These are phyloP conservation scores for Sander lucioperca DNA, from an alignment of 2,113 vertebrate species.

Conservation along the genomic window DNA sequence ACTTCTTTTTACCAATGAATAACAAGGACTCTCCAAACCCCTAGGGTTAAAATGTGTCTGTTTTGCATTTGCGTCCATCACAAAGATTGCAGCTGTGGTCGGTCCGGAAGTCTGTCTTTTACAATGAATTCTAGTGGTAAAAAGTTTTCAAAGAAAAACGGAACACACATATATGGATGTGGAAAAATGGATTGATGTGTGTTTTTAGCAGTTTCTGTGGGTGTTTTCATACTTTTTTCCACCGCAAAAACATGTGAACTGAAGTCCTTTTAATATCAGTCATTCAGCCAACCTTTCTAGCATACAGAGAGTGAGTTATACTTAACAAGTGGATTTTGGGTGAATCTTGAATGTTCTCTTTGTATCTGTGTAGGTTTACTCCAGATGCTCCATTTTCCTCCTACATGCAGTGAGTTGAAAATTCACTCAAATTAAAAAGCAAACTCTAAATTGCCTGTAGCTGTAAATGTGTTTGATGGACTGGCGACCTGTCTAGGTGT, in stretches of 20 bases:
- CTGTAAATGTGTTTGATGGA: constrained; percentile 2
- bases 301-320: not conserved
- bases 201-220: not conserved
- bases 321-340: not conserved
- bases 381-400: constrained; percentile 6
- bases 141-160: not conserved
- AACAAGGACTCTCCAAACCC: not conserved
- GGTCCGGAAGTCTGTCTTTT: not conserved
- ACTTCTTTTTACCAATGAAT: not conserved
- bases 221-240: not conserved
- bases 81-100: not conserved
- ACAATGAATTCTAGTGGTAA: not conserved
- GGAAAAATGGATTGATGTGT: not conserved
- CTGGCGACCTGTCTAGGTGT: not conserved
- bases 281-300: not conserved
- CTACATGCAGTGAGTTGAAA: not conserved
- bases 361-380: constrained; percentile 14
- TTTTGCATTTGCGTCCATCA: not conserved
- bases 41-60: not conserved
- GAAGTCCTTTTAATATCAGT: constrained; percentile 10
- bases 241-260: not conserved
- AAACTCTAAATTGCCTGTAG: not conserved
- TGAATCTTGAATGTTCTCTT: not conserved
- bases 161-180: not conserved
- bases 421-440: not conserved